Evolutionary conservation across 2,113 vertebrate genomes (phyloP).

Genomic region (Entomyzon cyanotis): DNA sequence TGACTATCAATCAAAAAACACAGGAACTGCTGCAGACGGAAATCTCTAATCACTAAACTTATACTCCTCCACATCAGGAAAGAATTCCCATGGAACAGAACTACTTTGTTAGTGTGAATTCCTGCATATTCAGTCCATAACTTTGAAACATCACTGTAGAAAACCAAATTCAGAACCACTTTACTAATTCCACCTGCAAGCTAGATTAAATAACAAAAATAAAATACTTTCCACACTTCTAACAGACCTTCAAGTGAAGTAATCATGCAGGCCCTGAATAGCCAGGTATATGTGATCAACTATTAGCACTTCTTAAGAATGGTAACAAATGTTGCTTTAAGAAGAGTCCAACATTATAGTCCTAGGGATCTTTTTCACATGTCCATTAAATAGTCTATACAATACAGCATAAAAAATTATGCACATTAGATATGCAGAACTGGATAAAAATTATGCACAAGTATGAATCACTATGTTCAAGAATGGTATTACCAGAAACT

Average conservation of each 20-base stretch:
- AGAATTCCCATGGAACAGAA: not conserved
- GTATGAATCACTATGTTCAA: not conserved
- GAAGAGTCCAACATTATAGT: not conserved
- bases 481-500: not conserved
- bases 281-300: not conserved
- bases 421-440: not conserved
- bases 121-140: not conserved
- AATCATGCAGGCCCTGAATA: not conserved
- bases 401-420: not conserved
- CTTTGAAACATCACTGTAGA: not conserved
- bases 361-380: not conserved
- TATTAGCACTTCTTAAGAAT: not conserved
- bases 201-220: not conserved
- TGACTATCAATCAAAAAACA: not conserved
- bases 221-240: not conserved
- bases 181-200: not conserved
- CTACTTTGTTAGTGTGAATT: not conserved
- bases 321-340: not conserved
- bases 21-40: not conserved
- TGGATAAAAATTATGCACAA: not conserved
- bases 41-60: not conserved
- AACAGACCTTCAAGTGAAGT: not conserved
- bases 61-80: not conserved
- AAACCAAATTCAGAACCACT: not conserved
- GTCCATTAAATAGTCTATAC: not conserved